phyloP scores from a whole-genome alignment of 2,113 vertebrate genomes.

The Eudyptes chrysolophus region DNA sequence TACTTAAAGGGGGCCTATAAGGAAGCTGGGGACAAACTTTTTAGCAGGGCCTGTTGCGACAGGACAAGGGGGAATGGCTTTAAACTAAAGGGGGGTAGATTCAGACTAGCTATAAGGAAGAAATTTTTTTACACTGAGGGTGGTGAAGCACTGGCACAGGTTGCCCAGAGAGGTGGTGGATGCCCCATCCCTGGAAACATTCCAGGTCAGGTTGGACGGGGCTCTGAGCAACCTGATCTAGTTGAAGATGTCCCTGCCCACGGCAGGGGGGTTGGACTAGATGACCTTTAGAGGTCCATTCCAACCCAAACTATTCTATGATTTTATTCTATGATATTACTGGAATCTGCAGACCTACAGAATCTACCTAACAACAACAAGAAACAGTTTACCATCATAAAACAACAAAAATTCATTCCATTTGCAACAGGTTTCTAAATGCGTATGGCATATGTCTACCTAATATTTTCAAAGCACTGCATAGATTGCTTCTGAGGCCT shows the following conservation, averaged over 20 bases:
- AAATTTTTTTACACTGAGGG: neutral
- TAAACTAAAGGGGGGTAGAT: neutral
- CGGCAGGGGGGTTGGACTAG: neutral
- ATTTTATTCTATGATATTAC: neutral
- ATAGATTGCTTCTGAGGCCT: neutral
- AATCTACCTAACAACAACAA: neutral
- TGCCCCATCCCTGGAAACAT: neutral
- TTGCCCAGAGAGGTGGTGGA: neutral
- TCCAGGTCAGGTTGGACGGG: neutral
- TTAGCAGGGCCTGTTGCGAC: neutral
- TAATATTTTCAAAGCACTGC: neutral
- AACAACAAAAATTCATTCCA: neutral
- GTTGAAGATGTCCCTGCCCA: neutral
- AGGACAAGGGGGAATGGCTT: neutral
- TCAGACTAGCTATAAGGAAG: neutral
- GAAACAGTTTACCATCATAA: neutral
- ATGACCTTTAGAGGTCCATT: neutral
- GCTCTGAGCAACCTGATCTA: neutral
- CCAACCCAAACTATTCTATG: neutral
- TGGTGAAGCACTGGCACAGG: neutral
- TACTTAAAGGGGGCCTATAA: neutral
- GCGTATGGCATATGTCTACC: neutral
- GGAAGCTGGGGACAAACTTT: neutral
- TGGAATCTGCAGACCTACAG: neutral
- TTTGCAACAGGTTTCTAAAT: neutral